A percentile compares a stretch with the other conserved stretches of the same genome.
Evolutionary conservation across 2,113 vertebrate species (phyloP).

Genomic region (Chrysemys picta): DNA sequence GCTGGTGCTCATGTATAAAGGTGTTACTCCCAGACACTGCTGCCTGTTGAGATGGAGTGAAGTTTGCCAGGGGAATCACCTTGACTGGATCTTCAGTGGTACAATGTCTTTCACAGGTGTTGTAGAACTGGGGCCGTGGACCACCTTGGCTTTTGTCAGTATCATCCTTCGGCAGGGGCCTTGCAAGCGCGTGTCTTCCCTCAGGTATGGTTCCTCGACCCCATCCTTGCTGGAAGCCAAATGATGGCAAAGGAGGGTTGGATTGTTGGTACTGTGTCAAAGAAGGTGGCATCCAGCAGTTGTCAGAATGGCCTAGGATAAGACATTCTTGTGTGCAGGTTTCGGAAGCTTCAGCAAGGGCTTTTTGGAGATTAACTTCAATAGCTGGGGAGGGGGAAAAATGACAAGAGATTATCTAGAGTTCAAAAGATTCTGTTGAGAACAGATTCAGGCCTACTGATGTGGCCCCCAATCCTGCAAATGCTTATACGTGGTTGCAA

Average conservation of each 20-base stretch:
- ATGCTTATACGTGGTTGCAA: background rate
- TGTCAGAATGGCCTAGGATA: slow-evolving; percentile 96
- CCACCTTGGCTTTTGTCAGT: slow-evolving; percentile 83
- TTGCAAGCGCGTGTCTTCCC: slow-evolving; percentile 86
- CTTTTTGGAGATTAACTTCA: slow-evolving; percentile 94
- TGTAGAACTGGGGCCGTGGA: slow-evolving; percentile 89
- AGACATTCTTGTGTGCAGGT: slow-evolving; percentile 98
- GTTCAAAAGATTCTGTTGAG: background rate
- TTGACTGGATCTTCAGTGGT: slow-evolving; percentile 88
- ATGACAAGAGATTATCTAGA: slow-evolving; percentile 31
- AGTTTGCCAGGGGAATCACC: slow-evolving; percentile 92
- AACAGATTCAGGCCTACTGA: background rate
- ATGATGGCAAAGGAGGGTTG: slow-evolving; percentile 78
- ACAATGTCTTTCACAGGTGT: slow-evolving; percentile 90
- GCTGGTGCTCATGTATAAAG: slow-evolving; percentile 90
- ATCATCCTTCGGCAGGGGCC: slow-evolving; percentile 89
- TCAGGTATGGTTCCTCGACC: slow-evolving; percentile 82
- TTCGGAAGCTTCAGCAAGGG: slow-evolving; percentile 92
- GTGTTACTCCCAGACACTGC: slow-evolving; percentile 67
- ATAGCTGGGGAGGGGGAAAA: slow-evolving; percentile 81
- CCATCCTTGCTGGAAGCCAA: slow-evolving; percentile 89
- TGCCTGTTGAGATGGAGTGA: slow-evolving; percentile 80
- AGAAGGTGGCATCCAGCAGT: slow-evolving; percentile 97
- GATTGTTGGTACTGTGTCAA: slow-evolving; percentile 86
- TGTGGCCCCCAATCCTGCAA: rapidly evolving